These are phyloP conservation scores for Astyanax mexicanus DNA, from an alignment of 2,797 vertebrate species.

Conservation along the genomic window DNA sequence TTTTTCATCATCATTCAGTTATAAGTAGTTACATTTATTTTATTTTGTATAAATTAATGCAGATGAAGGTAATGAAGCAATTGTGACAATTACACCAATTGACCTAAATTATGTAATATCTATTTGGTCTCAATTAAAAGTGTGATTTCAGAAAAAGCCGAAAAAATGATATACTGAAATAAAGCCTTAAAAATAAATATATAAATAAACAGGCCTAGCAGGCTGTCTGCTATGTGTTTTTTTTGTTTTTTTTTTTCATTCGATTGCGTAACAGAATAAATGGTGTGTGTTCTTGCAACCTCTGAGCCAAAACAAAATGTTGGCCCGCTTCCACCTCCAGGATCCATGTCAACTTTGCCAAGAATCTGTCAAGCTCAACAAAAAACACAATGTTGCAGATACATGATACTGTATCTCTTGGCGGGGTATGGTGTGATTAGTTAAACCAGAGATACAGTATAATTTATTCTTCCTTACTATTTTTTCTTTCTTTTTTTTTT, in stretches of 20 bases:
- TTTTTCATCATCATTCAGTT: neutral
- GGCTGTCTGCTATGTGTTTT: neutral
- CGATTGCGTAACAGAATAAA: slow-evolving; percentile 77
- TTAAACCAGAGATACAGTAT: slow-evolving; percentile 69
- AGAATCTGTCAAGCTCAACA: slow-evolving; percentile 77
- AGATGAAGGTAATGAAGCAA: slow-evolving; percentile 63
- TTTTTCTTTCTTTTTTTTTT: slow-evolving; percentile 70
- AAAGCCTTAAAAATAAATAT: slow-evolving; percentile 10
- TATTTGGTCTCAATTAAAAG: slow-evolving; percentile 58
- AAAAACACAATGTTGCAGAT: slow-evolving; percentile 73
- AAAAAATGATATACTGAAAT: slow-evolving; percentile 45
- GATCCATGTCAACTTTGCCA: slow-evolving; percentile 73
- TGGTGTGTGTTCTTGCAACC: slow-evolving; percentile 67
- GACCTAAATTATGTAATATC: slow-evolving; percentile 45
- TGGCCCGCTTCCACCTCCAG: slow-evolving; percentile 76
- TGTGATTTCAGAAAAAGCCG: slow-evolving; percentile 30
- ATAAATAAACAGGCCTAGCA: slow-evolving; percentile 16
- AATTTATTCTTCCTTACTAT: slow-evolving; percentile 69
- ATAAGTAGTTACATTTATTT: slow-evolving; percentile 45
- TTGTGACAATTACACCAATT: slow-evolving; percentile 45
- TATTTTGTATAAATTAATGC: slow-evolving; percentile 50
- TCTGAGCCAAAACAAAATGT: slow-evolving; percentile 71
- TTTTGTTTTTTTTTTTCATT: slow-evolving; percentile 65
- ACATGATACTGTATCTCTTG: slow-evolving; percentile 72
- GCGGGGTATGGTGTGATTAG: slow-evolving; percentile 71